phyloP scores from a whole-genome alignment of 2,888 invertebrate genomes.

The Drosophila eohydei region DNA sequence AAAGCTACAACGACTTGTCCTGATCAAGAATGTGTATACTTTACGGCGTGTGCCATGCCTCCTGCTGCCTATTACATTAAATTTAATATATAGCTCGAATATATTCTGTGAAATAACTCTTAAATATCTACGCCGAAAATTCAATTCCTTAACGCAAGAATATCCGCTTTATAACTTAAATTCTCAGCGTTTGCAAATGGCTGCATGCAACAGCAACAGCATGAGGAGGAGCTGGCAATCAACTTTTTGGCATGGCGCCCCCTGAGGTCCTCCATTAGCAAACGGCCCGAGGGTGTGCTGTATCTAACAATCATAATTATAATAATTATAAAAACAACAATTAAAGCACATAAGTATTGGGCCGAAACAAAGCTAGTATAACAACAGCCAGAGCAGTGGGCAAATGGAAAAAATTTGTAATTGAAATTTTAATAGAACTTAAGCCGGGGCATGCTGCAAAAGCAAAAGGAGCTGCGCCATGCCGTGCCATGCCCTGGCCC shows the following conservation, averaged over 20 bases:
- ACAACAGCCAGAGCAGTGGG: constrained; percentile 14
- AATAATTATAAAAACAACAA: constrained; percentile 72
- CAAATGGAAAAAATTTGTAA: constrained; percentile 42
- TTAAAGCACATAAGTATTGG: constrained; percentile 65
- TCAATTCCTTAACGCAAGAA: background rate
- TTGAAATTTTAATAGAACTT: constrained; percentile 51
- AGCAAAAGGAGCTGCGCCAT: constrained; percentile 24
- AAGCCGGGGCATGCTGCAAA: constrained; percentile 32
- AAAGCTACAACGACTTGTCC: too few relatives aligned
- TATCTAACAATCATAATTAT: constrained; percentile 63
- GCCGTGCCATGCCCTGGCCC: background rate
- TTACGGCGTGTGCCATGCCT: too few relatives aligned
- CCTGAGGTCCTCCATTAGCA: constrained; percentile 33
- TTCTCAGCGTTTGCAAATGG: background rate
- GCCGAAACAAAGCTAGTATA: constrained; percentile 17
- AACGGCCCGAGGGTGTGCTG: constrained; percentile 30
- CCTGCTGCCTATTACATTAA: background rate
- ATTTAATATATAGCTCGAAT: background rate
- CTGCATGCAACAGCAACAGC: constrained; percentile 7
- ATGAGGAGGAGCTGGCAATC: constrained; percentile 11
- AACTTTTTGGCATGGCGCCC: constrained; percentile 30
- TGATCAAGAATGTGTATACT: too few relatives aligned
- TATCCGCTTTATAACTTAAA: background rate
- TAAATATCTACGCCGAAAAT: background rate
- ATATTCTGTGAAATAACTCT: too few relatives aligned